These are phyloP conservation scores for Nilaparvata lugens DNA, from an alignment of 1,140 invertebrate genomes.

Conservation along the genomic window DNA sequence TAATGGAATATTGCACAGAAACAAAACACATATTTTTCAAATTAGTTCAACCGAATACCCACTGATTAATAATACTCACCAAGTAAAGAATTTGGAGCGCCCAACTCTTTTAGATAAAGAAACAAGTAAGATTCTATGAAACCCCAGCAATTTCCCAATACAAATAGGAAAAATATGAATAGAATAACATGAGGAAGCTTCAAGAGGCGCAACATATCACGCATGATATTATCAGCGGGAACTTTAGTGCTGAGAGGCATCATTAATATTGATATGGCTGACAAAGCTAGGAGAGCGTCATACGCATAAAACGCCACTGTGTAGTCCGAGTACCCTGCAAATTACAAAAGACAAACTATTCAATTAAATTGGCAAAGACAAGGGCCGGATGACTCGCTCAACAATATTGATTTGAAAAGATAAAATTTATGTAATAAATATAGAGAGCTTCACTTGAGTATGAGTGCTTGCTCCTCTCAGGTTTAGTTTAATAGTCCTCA, in stretches of 20 bases:
- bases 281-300: conserved; percentile 55
- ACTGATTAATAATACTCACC: conserved; percentile 44
- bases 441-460: too few relatives aligned
- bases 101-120: conserved; percentile 69
- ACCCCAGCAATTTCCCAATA: conserved; percentile 70
- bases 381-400: too few relatives aligned
- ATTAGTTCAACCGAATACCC: background rate
- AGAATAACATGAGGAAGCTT: conserved; percentile 62
- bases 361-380: too few relatives aligned
- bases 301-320: conserved; percentile 68
- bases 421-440: too few relatives aligned
- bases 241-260: conserved; percentile 63
- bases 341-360: background rate
- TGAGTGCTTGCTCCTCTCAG: too few relatives aligned
- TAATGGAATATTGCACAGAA: too few relatives aligned
- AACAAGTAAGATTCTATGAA: conserved; percentile 80
- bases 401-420: too few relatives aligned
- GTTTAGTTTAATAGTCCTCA: too few relatives aligned
- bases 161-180: conserved; percentile 66
- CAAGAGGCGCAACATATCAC: conserved; percentile 57
- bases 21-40: too few relatives aligned
- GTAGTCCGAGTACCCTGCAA: conserved; percentile 61
- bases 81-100: conserved; percentile 66
- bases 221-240: conserved; percentile 59
- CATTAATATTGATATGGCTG: conserved; percentile 53